Conservation (phyloP, 2,888 invertebrate species). For the Harpalus rufipes region DNA sequence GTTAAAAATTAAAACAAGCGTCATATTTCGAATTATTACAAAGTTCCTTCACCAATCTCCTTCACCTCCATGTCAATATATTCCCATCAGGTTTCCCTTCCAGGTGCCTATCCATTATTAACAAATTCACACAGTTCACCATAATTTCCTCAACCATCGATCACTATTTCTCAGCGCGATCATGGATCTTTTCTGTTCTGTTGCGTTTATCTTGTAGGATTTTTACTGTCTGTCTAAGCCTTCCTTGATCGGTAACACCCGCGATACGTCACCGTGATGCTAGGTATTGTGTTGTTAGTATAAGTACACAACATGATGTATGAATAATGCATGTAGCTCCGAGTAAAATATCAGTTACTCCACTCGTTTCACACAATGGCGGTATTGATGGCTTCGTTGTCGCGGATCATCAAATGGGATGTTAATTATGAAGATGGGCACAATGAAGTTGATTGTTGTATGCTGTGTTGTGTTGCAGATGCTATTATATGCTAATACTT, state of each 20-base stretch:
- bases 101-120: background rate
- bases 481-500: slow-evolving; percentile 34
- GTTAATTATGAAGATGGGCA: slow-evolving; percentile 15
- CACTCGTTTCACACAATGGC: slow-evolving; percentile 41
- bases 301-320: slow-evolving; percentile 47
- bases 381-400: slow-evolving; percentile 20
- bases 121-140: slow-evolving; percentile 15
- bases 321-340: slow-evolving; percentile 56
- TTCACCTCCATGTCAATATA: too few species aligned
- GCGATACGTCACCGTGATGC: slow-evolving; percentile 43
- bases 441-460: slow-evolving; percentile 7
- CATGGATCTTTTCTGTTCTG: background rate
- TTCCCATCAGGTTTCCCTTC: too few species aligned
- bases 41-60: too few species aligned
- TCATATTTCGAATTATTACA: too few species aligned
- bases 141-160: slow-evolving; percentile 37
- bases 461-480: background rate
- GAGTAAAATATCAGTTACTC: slow-evolving; percentile 55
- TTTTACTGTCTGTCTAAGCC: background rate
- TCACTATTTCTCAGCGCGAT: slow-evolving; percentile 27
- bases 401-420: slow-evolving; percentile 30
- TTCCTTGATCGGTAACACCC: slow-evolving; percentile 5
- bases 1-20: too few species aligned
- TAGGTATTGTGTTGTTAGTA: slow-evolving; percentile 44
- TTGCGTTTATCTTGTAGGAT: background rate